phyloP scores from a whole-genome alignment of 2,797 vertebrate species.

The Sternarchorhynchus goeldii region DNA sequence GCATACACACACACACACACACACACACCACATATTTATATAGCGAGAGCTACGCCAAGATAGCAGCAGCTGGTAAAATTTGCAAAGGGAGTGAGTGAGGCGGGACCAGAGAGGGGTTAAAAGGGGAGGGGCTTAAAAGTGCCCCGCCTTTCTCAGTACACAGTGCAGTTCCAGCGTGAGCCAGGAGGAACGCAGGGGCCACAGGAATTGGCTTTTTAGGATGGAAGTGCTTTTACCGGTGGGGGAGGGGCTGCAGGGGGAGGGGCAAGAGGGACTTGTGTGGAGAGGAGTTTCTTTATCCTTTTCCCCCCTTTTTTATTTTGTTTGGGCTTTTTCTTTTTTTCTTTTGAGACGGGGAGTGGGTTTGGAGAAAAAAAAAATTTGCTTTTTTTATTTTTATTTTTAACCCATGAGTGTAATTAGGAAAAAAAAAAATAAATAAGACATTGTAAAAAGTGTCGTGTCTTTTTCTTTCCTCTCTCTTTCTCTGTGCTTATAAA shows the following conservation, averaged over 20 bases:
- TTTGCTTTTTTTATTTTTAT: slow-evolving; percentile 79
- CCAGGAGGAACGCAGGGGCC: slow-evolving; percentile 65
- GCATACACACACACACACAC: slow-evolving; percentile 57
- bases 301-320: slow-evolving; percentile 30
- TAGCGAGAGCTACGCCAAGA: slow-evolving; percentile 67
- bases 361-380: slow-evolving; percentile 66
- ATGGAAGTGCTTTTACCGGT: slow-evolving; percentile 69
- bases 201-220: slow-evolving; percentile 67
- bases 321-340: slow-evolving; percentile 43
- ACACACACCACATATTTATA: slow-evolving; percentile 66
- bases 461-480: slow-evolving; percentile 20
- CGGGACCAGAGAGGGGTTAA: slow-evolving; percentile 67
- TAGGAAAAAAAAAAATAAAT: slow-evolving; percentile 74
- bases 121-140: slow-evolving; percentile 55
- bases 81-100: slow-evolving; percentile 64
- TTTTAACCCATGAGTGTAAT: slow-evolving; percentile 88
- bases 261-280: slow-evolving; percentile 62
- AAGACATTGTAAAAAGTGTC: slow-evolving; percentile 80
- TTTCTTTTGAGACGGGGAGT: slow-evolving; percentile 56
- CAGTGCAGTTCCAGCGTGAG: slow-evolving; percentile 75
- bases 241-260: slow-evolving; percentile 54
- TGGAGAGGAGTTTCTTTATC: slow-evolving; percentile 59
- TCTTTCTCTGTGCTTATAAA: background rate
- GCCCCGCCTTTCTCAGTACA: slow-evolving; percentile 67
- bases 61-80: slow-evolving; percentile 66